These are phyloP conservation scores for Oreonectes daqikongensis DNA, from an alignment of 2,797 vertebrate genomes.

Conservation along the genomic window DNA sequence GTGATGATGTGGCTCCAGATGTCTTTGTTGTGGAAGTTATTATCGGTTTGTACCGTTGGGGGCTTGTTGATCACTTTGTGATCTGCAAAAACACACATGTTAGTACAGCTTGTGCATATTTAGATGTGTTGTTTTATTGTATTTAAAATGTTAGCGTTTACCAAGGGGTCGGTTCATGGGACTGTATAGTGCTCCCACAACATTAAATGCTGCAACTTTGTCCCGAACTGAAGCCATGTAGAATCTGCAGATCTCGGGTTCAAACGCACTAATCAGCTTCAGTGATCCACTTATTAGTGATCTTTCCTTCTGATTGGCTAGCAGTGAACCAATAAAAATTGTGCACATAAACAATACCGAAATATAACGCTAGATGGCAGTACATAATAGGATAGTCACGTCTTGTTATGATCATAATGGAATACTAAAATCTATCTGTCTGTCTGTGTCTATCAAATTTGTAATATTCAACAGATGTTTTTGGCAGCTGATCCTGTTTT, in stretches of 20 bases:
- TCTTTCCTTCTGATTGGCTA: slow-evolving; percentile 33
- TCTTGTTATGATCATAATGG: too few relatives aligned
- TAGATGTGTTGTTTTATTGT: neutral
- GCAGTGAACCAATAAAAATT: neutral
- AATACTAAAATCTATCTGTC: neutral
- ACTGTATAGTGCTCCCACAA: slow-evolving; percentile 67
- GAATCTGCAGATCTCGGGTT: neutral
- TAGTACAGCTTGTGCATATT: neutral
- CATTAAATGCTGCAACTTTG: slow-evolving; percentile 69
- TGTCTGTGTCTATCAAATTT: neutral
- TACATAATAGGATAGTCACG: slow-evolving; percentile 41
- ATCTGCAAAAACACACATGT: slow-evolving; percentile 66
- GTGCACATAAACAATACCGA: neutral
- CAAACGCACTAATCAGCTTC: slow-evolving; percentile 5
- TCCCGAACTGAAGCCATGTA: slow-evolving; percentile 73
- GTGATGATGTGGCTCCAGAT: slow-evolving; percentile 86
- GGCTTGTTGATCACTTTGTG: slow-evolving; percentile 74
- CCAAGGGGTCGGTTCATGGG: slow-evolving; percentile 20
- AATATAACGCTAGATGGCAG: slow-evolving; percentile 63
- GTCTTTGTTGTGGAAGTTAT: slow-evolving; percentile 72
- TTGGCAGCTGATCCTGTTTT: slow-evolving; percentile 48
- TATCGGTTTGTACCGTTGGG: neutral
- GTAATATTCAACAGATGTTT: slow-evolving; percentile 27
- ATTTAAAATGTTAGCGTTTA: neutral
- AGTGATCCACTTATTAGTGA: slow-evolving; percentile 12